Conservation (phyloP, 1,140 invertebrate species). For the Tenebrio molitor region DNA sequence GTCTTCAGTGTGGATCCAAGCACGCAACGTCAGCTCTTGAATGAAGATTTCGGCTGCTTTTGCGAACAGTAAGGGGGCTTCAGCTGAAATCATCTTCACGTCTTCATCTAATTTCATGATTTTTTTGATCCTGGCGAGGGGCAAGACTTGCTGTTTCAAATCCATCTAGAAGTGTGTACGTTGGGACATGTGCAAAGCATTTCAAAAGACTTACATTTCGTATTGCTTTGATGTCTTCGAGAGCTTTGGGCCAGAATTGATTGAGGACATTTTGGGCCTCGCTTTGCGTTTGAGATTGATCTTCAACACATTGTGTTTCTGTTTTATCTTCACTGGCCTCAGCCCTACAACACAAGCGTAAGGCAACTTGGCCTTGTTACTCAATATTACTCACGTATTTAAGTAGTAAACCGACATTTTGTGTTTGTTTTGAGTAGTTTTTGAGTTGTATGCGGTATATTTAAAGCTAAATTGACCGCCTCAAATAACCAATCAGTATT, state of each 20-base stretch:
- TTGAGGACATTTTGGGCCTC: constrained; percentile 77
- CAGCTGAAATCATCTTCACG: constrained; percentile 99
- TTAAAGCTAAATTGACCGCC: constrained; percentile 42
- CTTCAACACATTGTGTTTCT: constrained; percentile 59
- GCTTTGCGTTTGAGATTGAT: constrained; percentile 62
- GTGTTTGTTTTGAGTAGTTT: neutral
- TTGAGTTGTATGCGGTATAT: constrained; percentile 27
- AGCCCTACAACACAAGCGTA: too few relatives aligned
- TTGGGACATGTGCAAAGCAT: too few relatives aligned
- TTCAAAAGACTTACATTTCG: constrained; percentile 58
- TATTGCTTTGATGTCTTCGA: constrained; percentile 83
- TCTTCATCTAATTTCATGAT: constrained; percentile 99
- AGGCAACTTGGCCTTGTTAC: constrained; percentile 7
- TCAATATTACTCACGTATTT: constrained; percentile 48
- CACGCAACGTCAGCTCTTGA: constrained; percentile 92
- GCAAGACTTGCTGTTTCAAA: constrained; percentile 92
- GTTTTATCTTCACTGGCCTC: constrained; percentile 54
- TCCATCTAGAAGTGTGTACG: constrained; percentile 80
- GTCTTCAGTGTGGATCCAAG: constrained; percentile 98
- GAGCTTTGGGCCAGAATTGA: constrained; percentile 84
- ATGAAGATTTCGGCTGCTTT: constrained; percentile 99
- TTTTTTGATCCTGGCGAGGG: constrained; percentile 97
- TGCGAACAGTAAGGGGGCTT: constrained; percentile 97
- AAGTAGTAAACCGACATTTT: constrained; percentile 50
- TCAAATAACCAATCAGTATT: constrained; percentile 53